phyloP scores from a whole-genome alignment of 2,113 vertebrate genomes.

The Rhea pennata region DNA sequence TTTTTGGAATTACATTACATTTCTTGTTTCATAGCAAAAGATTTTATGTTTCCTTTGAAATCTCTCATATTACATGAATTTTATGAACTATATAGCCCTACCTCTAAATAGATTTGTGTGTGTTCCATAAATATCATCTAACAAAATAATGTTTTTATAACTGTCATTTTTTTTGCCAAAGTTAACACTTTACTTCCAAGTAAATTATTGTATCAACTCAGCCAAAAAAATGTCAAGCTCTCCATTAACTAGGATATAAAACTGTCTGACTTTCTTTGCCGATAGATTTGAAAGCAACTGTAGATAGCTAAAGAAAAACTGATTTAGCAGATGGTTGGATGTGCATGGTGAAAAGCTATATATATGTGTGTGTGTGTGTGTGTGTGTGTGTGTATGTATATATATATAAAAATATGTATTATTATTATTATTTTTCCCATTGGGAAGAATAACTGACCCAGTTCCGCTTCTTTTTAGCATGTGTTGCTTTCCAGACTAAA shows the following conservation, averaged over 20 bases:
- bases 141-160: conserved; percentile 66
- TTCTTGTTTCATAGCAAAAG: conserved; percentile 30
- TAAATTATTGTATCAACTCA: conserved; percentile 41
- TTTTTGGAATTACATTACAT: conserved; percentile 5
- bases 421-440: conserved; percentile 67
- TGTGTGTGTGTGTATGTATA: no score
- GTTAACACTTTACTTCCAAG: conserved; percentile 65
- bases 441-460: conserved; percentile 50
- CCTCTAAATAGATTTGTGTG: conserved; percentile 57
- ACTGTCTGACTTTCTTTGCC: conserved; percentile 62
- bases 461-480: conserved; percentile 52
- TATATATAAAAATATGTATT: background rate
- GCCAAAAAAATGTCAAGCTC: conserved; percentile 68
- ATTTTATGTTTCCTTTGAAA: conserved; percentile 50
- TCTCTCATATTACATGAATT: conserved; percentile 30
- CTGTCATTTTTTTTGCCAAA: conserved; percentile 63
- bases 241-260: conserved; percentile 60
- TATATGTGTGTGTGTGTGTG: background rate
- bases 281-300: conserved; percentile 65
- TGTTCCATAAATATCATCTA: conserved; percentile 62
- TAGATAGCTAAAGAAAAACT: conserved; percentile 62
- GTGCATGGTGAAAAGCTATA: conserved; percentile 53
- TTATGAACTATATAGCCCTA: conserved; percentile 24
- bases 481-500: conserved; percentile 68
- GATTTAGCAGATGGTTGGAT: conserved; percentile 68